Conservation (phyloP, 2,797 vertebrate genomes). For the Phrynocephalus guinanensis region DNA sequence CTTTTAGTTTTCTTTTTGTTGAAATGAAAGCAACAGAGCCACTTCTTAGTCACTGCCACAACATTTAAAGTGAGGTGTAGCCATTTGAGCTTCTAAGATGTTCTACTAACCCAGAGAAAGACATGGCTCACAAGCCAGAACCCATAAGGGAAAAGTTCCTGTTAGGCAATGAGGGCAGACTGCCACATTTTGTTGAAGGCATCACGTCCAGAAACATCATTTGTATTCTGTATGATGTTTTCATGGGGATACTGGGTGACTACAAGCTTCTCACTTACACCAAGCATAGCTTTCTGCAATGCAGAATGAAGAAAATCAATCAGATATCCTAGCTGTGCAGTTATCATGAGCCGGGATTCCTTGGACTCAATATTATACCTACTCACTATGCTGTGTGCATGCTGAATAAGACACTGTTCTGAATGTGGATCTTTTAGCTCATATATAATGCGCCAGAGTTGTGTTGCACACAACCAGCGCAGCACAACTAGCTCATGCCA, state of each 20-base stretch:
- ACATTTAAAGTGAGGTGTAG: not conserved
- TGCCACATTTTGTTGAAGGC: not conserved
- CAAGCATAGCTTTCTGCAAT: not conserved
- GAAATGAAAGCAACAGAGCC: too few species aligned
- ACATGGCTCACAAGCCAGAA: not conserved
- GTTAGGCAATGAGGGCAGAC: not conserved
- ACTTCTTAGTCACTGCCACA: too few species aligned
- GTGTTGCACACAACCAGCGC: not conserved
- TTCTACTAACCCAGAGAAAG: not conserved
- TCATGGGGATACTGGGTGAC: not conserved
- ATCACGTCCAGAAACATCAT: not conserved
- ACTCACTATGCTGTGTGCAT: not conserved
- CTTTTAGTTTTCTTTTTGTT: too few species aligned
- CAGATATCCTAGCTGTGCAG: not conserved
- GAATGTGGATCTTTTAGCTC: not conserved
- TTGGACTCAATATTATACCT: not conserved
- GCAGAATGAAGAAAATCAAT: not conserved
- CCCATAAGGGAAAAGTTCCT: not conserved
- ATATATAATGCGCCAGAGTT: not conserved
- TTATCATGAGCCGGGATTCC: not conserved
- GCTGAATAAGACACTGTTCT: not conserved
- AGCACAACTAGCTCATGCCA: too few species aligned
- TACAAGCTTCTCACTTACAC: not conserved
- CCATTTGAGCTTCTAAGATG: not conserved
- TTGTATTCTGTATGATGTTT: not conserved